These are phyloP conservation scores for Pseudanteris insignis DNA, from an alignment of 2,888 invertebrate species.

Conservation along the genomic window DNA sequence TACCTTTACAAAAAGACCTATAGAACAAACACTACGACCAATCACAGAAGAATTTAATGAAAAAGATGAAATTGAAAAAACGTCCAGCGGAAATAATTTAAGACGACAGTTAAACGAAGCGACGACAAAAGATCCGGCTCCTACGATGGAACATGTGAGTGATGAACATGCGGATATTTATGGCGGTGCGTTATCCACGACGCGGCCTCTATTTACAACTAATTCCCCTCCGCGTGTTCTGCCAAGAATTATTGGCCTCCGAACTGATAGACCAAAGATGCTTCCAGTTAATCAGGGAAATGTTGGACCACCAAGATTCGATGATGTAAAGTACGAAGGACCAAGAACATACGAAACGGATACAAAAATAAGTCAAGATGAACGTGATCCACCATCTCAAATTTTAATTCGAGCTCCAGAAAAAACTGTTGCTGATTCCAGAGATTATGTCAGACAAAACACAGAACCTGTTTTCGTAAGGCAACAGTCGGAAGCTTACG, in stretches of 20 bases:
- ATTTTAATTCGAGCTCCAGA: slow-evolving; percentile 49
- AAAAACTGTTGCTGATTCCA: slow-evolving; percentile 39
- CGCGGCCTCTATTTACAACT: slow-evolving; percentile 76
- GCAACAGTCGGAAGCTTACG: slow-evolving; percentile 54
- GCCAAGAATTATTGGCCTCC: slow-evolving; percentile 55
- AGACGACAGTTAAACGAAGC: slow-evolving; percentile 73
- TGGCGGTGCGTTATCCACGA: slow-evolving; percentile 73
- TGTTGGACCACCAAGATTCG: slow-evolving; percentile 57
- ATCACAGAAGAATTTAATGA: slow-evolving; percentile 64
- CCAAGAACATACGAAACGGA: slow-evolving; percentile 54
- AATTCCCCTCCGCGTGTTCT: slow-evolving; percentile 71
- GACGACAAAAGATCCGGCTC: slow-evolving; percentile 65
- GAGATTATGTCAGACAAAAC: slow-evolving; percentile 56
- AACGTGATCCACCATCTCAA: slow-evolving; percentile 54
- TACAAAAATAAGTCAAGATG: slow-evolving; percentile 52
- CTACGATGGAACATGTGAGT: slow-evolving; percentile 70
- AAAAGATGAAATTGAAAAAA: slow-evolving; percentile 64
- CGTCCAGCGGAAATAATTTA: slow-evolving; percentile 70
- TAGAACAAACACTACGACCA: slow-evolving; percentile 62
- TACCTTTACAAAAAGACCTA: slow-evolving; percentile 58
- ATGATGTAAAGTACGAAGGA: slow-evolving; percentile 53
- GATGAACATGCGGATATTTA: slow-evolving; percentile 78
- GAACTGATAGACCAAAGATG: slow-evolving; percentile 56
- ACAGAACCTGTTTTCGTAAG: slow-evolving; percentile 57
- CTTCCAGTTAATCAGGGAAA: slow-evolving; percentile 54